Percentiles rank a stretch among this genome's conserved stretches.
Conservation (phyloP, 2,113 vertebrate species). For the Marmota monax region DNA sequence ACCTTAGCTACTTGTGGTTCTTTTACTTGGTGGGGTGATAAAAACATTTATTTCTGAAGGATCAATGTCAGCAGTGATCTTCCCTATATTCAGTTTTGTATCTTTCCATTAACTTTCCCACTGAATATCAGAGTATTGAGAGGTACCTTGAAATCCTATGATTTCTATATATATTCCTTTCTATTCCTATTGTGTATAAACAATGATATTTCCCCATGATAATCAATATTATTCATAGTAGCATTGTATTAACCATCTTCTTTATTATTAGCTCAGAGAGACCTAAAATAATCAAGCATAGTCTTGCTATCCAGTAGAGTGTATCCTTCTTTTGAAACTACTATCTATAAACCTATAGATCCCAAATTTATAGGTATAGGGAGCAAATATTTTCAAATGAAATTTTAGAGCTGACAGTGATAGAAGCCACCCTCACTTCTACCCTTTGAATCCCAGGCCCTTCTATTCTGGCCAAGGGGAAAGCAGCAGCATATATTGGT, state of each 20-base stretch:
- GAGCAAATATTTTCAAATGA: too few species aligned
- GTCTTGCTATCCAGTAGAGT: too few species aligned
- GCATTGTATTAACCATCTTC: too few species aligned
- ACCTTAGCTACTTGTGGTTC: background rate
- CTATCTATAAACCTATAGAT: too few species aligned
- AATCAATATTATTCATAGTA: too few species aligned
- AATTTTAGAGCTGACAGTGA: too few species aligned
- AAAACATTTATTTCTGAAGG: background rate
- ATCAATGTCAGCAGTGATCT: background rate
- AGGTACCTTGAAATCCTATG: background rate
- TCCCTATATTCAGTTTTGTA: background rate
- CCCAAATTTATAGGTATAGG: too few species aligned
- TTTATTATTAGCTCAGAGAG: too few species aligned
- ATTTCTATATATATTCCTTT: background rate
- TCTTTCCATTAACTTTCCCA: background rate
- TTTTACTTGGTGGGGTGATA: background rate
- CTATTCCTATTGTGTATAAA: background rate
- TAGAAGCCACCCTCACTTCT: too few species aligned
- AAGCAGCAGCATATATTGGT: background rate
- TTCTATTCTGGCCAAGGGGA: background rate
- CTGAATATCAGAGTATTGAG: background rate
- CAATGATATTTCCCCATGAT: background rate
- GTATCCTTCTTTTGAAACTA: too few species aligned
- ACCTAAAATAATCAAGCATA: too few species aligned
- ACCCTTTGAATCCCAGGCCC: background rate